Percentiles rank a stretch among this genome's conserved stretches.
Conservation (phyloP, 2,888 invertebrate genomes). For the Cheilosia impressa region DNA sequence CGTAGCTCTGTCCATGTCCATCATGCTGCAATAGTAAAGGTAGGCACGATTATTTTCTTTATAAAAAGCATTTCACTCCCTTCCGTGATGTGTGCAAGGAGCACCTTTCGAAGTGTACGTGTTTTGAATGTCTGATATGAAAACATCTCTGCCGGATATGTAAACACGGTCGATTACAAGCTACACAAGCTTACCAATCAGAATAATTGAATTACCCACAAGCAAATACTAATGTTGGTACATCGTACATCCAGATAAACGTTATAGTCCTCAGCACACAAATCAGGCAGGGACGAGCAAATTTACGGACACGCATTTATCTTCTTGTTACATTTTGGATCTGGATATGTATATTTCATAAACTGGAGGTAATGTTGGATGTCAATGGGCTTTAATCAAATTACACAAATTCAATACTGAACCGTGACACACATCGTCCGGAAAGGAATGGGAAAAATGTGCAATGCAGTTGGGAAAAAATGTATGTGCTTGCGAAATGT, state of each 20-base stretch:
- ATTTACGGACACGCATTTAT: no score
- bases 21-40: background rate
- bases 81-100: background rate
- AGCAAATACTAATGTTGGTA: background rate
- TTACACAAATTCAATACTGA: background rate
- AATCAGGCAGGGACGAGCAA: background rate
- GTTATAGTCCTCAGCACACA: no score
- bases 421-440: background rate
- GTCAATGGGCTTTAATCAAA: background rate
- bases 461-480: background rate
- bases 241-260: background rate
- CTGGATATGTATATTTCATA: background rate
- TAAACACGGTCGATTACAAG: conserved; percentile 1
- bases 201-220: conserved; percentile 5
- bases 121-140: conserved; percentile 1
- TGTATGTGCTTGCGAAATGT: no score
- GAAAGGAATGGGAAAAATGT: no score
- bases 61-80: background rate
- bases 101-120: background rate
- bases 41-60: background rate
- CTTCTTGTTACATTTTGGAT: background rate
- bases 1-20: background rate
- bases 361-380: background rate
- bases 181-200: conserved; percentile 20
- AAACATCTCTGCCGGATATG: background rate